Evolutionary conservation across 1,140 invertebrate species (phyloP).

Genomic region (Camponotus vicinus): DNA sequence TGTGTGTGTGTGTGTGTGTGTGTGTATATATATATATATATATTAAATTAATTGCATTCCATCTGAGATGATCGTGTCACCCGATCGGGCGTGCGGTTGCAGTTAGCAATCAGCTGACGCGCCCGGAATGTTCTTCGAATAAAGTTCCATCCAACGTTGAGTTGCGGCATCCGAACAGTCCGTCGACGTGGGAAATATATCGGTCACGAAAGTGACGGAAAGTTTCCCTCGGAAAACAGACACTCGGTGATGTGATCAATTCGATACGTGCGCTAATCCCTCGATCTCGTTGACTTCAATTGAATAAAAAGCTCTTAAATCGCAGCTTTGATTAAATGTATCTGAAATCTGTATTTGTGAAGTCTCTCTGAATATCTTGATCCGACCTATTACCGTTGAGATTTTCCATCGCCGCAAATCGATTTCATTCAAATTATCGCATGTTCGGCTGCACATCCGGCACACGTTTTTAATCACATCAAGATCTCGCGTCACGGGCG

Average conservation of each 20-base stretch:
- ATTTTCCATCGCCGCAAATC: not conserved
- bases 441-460: slow-evolving; percentile 12
- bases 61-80: slow-evolving; percentile 24
- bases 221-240: slow-evolving; percentile 24
- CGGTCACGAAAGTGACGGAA: slow-evolving; percentile 34
- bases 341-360: not conserved
- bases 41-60: slow-evolving; percentile 45
- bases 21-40: not conserved
- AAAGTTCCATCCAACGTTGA: slow-evolving; percentile 29
- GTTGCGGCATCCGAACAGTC: slow-evolving; percentile 19
- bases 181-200: slow-evolving; percentile 35
- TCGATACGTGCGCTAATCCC: slow-evolving; percentile 14
- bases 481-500: not conserved
- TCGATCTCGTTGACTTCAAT: slow-evolving; percentile 21
- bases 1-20: not conserved
- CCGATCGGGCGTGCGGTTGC: slow-evolving; percentile 10
- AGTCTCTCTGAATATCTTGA: not conserved
- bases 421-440: not conserved
- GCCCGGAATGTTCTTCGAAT: slow-evolving; percentile 53
- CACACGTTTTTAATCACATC: not conserved
- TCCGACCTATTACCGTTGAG: not conserved
- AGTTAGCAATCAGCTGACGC: slow-evolving; percentile 52
- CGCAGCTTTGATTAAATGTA: too few relatives aligned
- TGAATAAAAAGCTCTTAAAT: not conserved
- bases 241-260: slow-evolving; percentile 25